Evolutionary conservation across 2,797 vertebrate genomes (phyloP), one percentile per base, ranked within the genome.

Genomic region (Nyctalus aviator): DNA sequence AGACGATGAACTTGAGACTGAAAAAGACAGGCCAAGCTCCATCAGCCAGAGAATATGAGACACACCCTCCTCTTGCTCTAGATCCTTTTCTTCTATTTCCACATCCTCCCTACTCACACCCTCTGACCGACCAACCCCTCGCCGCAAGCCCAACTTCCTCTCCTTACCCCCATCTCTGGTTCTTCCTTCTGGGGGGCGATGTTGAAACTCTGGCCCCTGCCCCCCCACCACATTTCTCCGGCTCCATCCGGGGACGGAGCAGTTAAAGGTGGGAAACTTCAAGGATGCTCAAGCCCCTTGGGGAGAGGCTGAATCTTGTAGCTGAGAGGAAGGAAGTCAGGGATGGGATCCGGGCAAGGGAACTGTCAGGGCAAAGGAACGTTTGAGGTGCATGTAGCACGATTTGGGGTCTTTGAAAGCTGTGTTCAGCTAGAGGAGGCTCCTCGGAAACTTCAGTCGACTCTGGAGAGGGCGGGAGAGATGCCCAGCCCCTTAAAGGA

Each of bases 121-220:
- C 44, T 81, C 62, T 30, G 15, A n/a, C 50, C 44, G 14, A 71
- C 12, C 3, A 6, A n/a, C 55, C 66, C 76, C 35, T 32, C 41
- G 62, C 68, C n/a, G 11, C n/a, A 20, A 55, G 55, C 73, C 87
- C 64, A 48, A 18, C 23, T 66, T 12, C 73, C 66, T 83, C 66
- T 66, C 37, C 94, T 94, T 96, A 94, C 68, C 35, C 89, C 92
- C 91, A 85, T 82, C 48, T 96, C 94, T 68, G 96, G 94, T 73
- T 97, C 91, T 93, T 95, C 96, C 96, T 96, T 94, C 92, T 81
- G 93, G 75, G 96, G 91, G 91, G 78, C 81, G 77, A 97, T 93
- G 96, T 97, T 95, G 96, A 97, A 97, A 95, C 96, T 97, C 96
- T 97, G 97, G 96, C 97, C 97, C 94, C 97, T 92, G 78, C 96